A percentile compares a stretch with the other conserved stretches of the same genome.
These are phyloP conservation scores for Monopterus albus DNA, from an alignment of 2,113 vertebrate genomes.

Conservation along the genomic window DNA sequence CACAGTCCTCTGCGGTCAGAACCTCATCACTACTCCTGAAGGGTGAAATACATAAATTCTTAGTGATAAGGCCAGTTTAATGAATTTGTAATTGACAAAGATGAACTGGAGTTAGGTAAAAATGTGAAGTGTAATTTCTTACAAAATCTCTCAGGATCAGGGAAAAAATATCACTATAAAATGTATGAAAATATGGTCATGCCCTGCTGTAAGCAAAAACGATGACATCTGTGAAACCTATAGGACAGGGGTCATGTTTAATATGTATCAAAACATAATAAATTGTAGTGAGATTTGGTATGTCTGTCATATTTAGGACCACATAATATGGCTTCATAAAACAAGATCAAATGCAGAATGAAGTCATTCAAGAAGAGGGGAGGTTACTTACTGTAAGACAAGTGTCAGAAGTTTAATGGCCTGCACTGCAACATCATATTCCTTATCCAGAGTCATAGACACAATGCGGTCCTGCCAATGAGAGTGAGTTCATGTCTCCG, in stretches of 20 bases:
- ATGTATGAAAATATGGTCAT: no score
- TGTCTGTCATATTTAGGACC: not conserved
- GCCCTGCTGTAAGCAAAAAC: not conserved
- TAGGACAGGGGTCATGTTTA: not conserved
- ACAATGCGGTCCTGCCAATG: constrained; percentile 93
- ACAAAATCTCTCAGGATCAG: not conserved
- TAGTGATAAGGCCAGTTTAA: not conserved
- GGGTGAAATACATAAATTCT: not conserved
- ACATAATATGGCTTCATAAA: not conserved
- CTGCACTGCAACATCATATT: constrained; percentile 98
- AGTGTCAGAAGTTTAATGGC: constrained; percentile 98
- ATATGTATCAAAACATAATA: no score
- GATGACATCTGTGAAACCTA: not conserved
- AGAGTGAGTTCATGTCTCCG: constrained; percentile 24
- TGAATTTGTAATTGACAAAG: not conserved
- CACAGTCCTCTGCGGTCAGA: constrained; percentile 96
- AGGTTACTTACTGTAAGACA: constrained; percentile 93
- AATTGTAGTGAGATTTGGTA: not conserved
- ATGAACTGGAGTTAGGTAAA: not conserved
- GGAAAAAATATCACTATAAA: not conserved
- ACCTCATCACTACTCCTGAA: constrained; percentile 94
- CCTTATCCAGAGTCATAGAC: constrained; percentile 98
- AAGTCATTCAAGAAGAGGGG: not conserved
- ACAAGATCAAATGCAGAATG: not conserved
- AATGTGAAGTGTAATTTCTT: not conserved